Base-by-base conservation (phyloP, 2,113 vertebrate genomes). In the Osmerus mordax region DNA sequence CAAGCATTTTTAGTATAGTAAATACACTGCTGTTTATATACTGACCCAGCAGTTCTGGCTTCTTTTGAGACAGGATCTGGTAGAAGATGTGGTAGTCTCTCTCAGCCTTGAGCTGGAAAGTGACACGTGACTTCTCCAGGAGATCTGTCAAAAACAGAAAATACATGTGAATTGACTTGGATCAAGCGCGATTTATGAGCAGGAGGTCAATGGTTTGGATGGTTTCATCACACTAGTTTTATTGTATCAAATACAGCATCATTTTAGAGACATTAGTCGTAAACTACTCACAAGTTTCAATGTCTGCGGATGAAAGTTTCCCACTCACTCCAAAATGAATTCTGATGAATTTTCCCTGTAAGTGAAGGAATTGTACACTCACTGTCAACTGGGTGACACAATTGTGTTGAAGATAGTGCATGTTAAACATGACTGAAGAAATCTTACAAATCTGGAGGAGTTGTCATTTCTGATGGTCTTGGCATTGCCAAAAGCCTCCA, bases 41-140 rank as follows among this genome's bases (percentile, higher is more conserved):
- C 74, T 72, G 79, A 96, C 95, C 95, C 36, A 97, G 88, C 21
- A 96, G 89, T 71, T 97, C 95, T 0, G 95, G 95, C 77, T 96
- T 97, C 83, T 89, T 92, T 60, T 96, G 96, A 82, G 95, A 96
- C 80, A 97, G 87, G 72, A 97, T 97, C 91, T 97, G 95, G 76
- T 97, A 97, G 89, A 94, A 97, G 83, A 97, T 96, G 80, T 97
- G 96, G 74, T 96, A 97, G 76, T 96, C 94, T 71, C 96, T 92
- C 83, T 97, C 96, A 71, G 94, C 84, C 83, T 95, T 96, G 3
- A 96, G 93, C 89, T 97, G 96, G 79, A 91, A 97, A 77, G 93
- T 94, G 19, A 95, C 93, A 0, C 96, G 92, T 36, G 96, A 96
- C 84, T 97, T 96, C 87, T 96, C 95, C 77, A 96, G 87, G 66